Evolutionary conservation across 2,888 invertebrate genomes (phyloP), one percentile per base, ranked within the genome.

Genomic region (Callyntrura sp.): DNA sequence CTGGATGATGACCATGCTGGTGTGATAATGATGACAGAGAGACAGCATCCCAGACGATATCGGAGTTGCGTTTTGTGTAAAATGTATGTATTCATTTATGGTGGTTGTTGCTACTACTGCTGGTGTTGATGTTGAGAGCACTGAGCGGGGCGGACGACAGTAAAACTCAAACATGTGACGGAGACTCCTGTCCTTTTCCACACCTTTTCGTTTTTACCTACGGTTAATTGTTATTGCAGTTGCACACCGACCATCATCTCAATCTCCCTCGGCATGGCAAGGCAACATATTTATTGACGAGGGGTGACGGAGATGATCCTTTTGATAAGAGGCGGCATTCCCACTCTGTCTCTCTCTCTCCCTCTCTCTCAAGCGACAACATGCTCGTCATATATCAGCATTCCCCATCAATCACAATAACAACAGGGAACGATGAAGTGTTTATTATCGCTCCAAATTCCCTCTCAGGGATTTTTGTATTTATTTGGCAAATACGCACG

Each of bases 271-370:
- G 6, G 28, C 2, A 12, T n/a, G n/a, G 11, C 14, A n/a, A 25
- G 70, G 43, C 35, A 20, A 35, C 45, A 45, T 20, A 17, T 70
- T 70, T 70, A 70, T 65, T 9, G 25, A 65, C 45, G 45, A 45
- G 0, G 62, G 12, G 14, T 60, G 57, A 60, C 20, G 2, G 28
- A 28, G 14, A 55, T 55, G 55, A 2, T n/a, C 9, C 17, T 45
- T 70, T n/a, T 70, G 17, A 70, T 70, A 70, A 70, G 45, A 70
- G 45, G 43, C 70, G 70, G 70, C 70, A 70, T 35, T 20, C 17
- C 5, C 35, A 65, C 4, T 20, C n/a, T 17, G 55, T n/a, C 55
- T n/a, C n/a, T n/a, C n/a, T n/a, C n/a, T n/a, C n/a, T n/a, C n/a
- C n/a, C n/a, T n/a, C n/a, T n/a, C 55, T 12, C 3, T 14, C 14